Evolutionary conservation across 2,888 invertebrate genomes (phyloP), one percentile per base, ranked within the genome.

Genomic region (Polydesmus complanatus): DNA sequence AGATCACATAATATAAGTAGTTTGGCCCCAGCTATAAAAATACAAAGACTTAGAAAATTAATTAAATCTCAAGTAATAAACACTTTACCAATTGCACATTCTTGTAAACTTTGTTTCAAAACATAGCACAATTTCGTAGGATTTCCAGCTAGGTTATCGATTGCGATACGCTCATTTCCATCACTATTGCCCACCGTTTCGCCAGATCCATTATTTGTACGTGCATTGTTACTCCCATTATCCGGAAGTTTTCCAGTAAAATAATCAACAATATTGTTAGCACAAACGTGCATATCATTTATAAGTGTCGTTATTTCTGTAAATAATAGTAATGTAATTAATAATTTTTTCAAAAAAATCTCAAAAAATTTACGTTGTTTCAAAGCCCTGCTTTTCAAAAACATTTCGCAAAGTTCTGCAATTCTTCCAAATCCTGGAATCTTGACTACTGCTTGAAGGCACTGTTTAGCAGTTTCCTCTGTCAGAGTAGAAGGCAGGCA

Each of bases 291-390:
- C 75, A 83, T 79, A 67, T 83, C 83, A 69, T 78, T 79, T 27
- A 83, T 80, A 61, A 83, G 72, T 60, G 77, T 78, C 57, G 80
- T 78, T 53, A 83, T 81, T 75, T 82, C 83, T 83, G 70, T 1
- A 75, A 75, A 65, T 8, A 26, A 56, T 50, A 58, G 51, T 18
- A 19, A 19, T 8, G 23, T 23, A 5, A 27, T 19, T 22, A 26
- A 51, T 19, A 49, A 64, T 27, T 11, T 48, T 52, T 50, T 1
- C 26, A 50, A 27, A 1, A 49, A 22, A 57, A 25, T n/a, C 1
- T 49, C 18, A 22, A 25, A 37, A 49, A 27, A 27, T 79, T 77
- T 75, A 83, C 83, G 81, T 72, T 82, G 80, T 71, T 80, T 82
- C 23, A 84, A 73, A 19, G 79, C 78, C 67, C 80, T 79, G 69